These are phyloP conservation scores for Heterochromis multidens DNA, from an alignment of 2,113 vertebrate genomes.

Conservation along the genomic window DNA sequence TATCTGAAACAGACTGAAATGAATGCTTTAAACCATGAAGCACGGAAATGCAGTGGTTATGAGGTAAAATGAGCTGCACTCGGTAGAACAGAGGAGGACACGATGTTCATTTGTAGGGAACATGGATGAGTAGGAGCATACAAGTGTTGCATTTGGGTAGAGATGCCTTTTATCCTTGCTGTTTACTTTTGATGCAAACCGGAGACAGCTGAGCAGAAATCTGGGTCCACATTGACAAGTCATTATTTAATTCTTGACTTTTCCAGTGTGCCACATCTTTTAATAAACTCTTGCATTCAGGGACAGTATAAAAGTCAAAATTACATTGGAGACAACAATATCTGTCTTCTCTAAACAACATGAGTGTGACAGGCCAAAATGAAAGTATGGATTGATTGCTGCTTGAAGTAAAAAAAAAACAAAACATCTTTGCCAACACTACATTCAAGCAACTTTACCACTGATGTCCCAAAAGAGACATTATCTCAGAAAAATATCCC, in stretches of 20 bases:
- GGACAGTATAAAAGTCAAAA: constrained; percentile 20
- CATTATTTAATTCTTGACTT: constrained; percentile 58
- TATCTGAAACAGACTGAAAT: neutral
- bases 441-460: constrained; percentile 28
- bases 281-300: constrained; percentile 35
- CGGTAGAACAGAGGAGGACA: constrained; percentile 12
- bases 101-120: constrained; percentile 31
- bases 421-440: constrained; percentile 28
- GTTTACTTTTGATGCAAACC: constrained; percentile 57
- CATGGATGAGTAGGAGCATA: neutral
- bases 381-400: constrained; percentile 10
- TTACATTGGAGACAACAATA: constrained; percentile 19
- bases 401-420: constrained; percentile 6
- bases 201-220: constrained; percentile 40
- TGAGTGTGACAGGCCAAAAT: constrained; percentile 21
- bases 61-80: constrained; percentile 32
- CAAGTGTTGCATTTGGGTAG: constrained; percentile 31
- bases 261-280: constrained; percentile 35
- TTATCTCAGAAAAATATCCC: constrained; percentile 48
- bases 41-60: constrained; percentile 53
- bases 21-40: constrained; percentile 28
- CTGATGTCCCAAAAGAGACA: constrained; percentile 51
- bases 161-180: constrained; percentile 35
- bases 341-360: constrained; percentile 17
- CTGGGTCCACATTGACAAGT: constrained; percentile 41